These are phyloP conservation scores for Gymnothorax javanicus DNA, from an alignment of 2,797 vertebrate species.

Conservation along the genomic window DNA sequence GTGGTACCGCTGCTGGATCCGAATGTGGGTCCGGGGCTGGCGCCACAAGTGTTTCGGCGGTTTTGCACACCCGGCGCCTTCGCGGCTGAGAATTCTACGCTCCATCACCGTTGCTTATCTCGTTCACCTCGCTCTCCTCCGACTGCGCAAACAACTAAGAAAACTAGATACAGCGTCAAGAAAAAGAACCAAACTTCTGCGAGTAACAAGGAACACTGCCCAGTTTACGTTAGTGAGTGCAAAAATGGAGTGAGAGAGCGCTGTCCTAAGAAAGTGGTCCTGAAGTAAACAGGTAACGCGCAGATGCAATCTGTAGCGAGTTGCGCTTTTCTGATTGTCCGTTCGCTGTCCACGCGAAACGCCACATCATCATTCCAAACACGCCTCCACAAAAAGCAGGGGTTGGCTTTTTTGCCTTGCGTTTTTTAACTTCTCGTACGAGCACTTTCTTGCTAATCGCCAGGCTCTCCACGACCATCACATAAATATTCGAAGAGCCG, in stretches of 20 bases:
- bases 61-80: slow-evolving; percentile 75
- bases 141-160: neutral
- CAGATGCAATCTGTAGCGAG: neutral
- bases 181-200: neutral
- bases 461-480: neutral
- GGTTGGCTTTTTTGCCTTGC: neutral
- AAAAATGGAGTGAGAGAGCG: neutral
- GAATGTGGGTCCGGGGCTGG: slow-evolving; percentile 83
- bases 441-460: neutral
- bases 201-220: neutral
- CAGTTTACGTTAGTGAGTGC: neutral
- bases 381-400: neutral
- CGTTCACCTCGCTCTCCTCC: neutral
- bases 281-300: neutral
- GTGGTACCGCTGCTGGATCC: slow-evolving; percentile 83
- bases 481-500: neutral
- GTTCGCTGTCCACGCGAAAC: neutral
- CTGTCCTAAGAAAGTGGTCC: neutral
- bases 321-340: neutral
- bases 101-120: slow-evolving; percentile 58
- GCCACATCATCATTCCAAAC: neutral
- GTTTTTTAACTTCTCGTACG: neutral
- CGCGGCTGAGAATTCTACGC: slow-evolving; percentile 70
- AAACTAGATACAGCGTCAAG: neutral
- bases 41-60: slow-evolving; percentile 86